phyloP scores from a whole-genome alignment of 2,797 vertebrate genomes.

The Mormyrops attenuatus region DNA sequence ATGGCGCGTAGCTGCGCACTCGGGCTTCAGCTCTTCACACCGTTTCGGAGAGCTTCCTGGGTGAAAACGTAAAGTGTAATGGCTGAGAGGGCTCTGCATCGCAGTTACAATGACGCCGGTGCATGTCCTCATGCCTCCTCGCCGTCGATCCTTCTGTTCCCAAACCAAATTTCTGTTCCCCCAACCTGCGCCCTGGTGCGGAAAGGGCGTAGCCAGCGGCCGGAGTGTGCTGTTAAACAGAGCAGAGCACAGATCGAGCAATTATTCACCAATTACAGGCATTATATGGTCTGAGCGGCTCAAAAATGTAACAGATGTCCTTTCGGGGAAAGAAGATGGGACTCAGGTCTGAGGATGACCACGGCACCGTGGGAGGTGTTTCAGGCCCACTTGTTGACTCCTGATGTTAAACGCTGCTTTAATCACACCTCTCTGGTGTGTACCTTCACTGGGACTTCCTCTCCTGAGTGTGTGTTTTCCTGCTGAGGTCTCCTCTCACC shows the following conservation, averaged over 20 bases:
- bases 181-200: constrained; percentile 31
- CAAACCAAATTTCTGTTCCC: not conserved
- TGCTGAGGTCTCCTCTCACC: not conserved
- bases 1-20: not conserved
- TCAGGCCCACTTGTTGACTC: constrained; percentile 68
- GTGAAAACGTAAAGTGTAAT: not conserved
- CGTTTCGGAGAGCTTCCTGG: not conserved
- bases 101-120: not conserved
- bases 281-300: constrained; percentile 73
- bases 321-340: constrained; percentile 50
- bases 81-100: not conserved
- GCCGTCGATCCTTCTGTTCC: not conserved
- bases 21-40: not conserved
- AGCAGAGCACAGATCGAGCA: constrained; percentile 72
- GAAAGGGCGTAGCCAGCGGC: constrained; percentile 68
- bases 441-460: constrained; percentile 43
- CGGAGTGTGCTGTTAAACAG: constrained; percentile 65
- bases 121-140: not conserved
- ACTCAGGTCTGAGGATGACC: constrained; percentile 59
- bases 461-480: constrained; percentile 53
- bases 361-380: constrained; percentile 36
- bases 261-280: constrained; percentile 71
- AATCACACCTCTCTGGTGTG: not conserved
- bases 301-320: constrained; percentile 75
- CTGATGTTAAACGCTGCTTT: constrained; percentile 49